Evolutionary conservation across 2,888 invertebrate species (phyloP).

Genomic region (Copidosoma aretas): DNA sequence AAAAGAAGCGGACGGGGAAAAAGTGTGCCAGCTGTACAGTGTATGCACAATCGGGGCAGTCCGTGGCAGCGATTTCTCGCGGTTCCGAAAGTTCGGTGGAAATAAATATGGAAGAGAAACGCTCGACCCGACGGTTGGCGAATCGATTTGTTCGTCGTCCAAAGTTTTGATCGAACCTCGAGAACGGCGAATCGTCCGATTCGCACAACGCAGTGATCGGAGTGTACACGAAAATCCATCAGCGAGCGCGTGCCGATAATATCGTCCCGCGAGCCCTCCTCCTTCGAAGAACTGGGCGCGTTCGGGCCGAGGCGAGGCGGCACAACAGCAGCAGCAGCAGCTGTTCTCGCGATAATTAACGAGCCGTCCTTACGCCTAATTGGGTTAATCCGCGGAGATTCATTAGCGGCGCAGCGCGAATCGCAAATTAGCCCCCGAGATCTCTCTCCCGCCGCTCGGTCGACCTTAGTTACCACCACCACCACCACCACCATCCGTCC

Average conservation of each 20-base stretch:
- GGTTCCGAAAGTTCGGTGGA: conserved; percentile 28
- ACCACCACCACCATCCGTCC: too few species aligned
- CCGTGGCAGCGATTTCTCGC: too few species aligned
- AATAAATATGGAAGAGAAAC: too few species aligned
- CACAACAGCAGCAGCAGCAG: too few species aligned
- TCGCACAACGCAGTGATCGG: too few species aligned
- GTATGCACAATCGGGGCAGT: conserved; percentile 47
- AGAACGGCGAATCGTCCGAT: too few species aligned
- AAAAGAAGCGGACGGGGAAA: background rate
- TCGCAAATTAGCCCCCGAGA: conserved; percentile 46
- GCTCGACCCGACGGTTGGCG: background rate
- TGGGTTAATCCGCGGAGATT: conserved; percentile 56
- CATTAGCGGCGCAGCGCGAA: conserved; percentile 50
- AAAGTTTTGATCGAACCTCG: conserved; percentile 34
- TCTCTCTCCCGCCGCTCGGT: conserved; percentile 25
- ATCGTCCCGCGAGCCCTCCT: too few species aligned
- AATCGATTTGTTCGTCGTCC: conserved; percentile 29
- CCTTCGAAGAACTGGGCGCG: background rate
- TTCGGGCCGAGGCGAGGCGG: background rate
- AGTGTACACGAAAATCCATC: too few species aligned
- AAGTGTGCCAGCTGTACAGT: conserved; percentile 37
- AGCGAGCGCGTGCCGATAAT: too few species aligned
- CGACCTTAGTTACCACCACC: too few species aligned
- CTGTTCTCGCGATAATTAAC: conserved; percentile 47
- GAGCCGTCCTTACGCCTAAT: conserved; percentile 53